These are phyloP conservation scores for Lacerta bilineata DNA, from an alignment of 2,797 vertebrate genomes.

Conservation along the genomic window DNA sequence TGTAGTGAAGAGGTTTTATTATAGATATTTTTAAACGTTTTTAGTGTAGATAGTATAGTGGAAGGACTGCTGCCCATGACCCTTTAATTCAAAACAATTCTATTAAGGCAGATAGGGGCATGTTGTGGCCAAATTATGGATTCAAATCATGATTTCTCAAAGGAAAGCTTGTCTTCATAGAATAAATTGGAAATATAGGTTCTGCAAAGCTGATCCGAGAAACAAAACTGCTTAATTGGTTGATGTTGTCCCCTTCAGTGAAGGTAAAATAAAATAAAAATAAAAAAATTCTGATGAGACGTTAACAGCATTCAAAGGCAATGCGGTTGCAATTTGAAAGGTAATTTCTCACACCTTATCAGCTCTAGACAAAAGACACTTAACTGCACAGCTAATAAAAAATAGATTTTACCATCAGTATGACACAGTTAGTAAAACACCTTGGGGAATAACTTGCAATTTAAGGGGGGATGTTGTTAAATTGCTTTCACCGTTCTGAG, in stretches of 20 bases:
- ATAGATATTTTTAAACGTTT: too few relatives aligned
- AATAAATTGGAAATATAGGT: slow-evolving; percentile 28
- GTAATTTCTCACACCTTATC: slow-evolving; percentile 61
- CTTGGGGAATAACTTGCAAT: slow-evolving; percentile 49
- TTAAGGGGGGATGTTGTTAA: slow-evolving; percentile 17
- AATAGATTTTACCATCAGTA: slow-evolving; percentile 56
- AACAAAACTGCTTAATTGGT: slow-evolving; percentile 32
- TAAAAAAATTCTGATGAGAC: slow-evolving; percentile 22
- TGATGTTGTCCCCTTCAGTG: slow-evolving; percentile 31
- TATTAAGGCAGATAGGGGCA: not conserved
- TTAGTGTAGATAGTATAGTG: not conserved
- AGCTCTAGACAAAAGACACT: slow-evolving; percentile 51
- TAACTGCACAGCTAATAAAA: slow-evolving; percentile 53
- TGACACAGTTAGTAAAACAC: slow-evolving; percentile 34
- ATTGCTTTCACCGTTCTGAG: not conserved
- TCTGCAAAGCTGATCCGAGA: not conserved
- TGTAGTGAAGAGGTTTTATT: too few relatives aligned
- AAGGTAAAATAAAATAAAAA: slow-evolving; percentile 13
- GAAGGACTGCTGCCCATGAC: not conserved
- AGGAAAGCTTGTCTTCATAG: not conserved
- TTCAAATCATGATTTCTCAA: not conserved
- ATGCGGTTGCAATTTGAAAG: slow-evolving; percentile 62
- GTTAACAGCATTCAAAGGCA: slow-evolving; percentile 36
- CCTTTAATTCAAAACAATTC: not conserved
- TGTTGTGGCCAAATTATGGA: slow-evolving; percentile 19